A percentile compares a stretch with the other conserved stretches of the same genome.
These are phyloP conservation scores for Leptopilina syphax DNA, from an alignment of 2,888 invertebrate genomes.

Conservation along the genomic window DNA sequence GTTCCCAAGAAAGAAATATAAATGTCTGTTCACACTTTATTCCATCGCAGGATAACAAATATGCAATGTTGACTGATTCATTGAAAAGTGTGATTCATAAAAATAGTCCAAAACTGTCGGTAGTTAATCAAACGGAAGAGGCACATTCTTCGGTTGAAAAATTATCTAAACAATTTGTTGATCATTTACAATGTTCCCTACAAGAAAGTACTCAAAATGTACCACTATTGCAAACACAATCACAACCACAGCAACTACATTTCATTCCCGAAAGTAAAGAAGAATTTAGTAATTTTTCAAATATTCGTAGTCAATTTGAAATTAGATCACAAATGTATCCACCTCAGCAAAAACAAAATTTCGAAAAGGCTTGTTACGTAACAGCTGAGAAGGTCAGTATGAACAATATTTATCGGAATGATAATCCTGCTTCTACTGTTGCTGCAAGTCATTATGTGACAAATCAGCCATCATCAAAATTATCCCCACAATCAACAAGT, in stretches of 20 bases:
- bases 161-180: conserved; percentile 64
- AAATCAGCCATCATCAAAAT: conserved; percentile 67
- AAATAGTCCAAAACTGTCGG: conserved; percentile 62
- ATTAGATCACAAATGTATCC: conserved; percentile 70
- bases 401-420: conserved; percentile 63
- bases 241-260: conserved; percentile 72
- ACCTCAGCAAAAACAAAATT: conserved; percentile 65
- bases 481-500: conserved; percentile 69
- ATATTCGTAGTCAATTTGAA: conserved; percentile 70
- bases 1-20: conserved; percentile 56
- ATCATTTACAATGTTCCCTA: conserved; percentile 63
- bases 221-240: conserved; percentile 70
- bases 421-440: conserved; percentile 66
- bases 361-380: conserved; percentile 70
- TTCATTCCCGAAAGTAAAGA: conserved; percentile 68
- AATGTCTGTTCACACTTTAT: conserved; percentile 40
- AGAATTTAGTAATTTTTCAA: conserved; percentile 68
- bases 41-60: conserved; percentile 41
- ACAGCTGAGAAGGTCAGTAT: conserved; percentile 70
- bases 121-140: conserved; percentile 65
- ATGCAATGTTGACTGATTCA: conserved; percentile 9
- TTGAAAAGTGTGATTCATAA: conserved; percentile 56
- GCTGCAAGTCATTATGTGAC: conserved; percentile 70
- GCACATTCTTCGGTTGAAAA: conserved; percentile 67
- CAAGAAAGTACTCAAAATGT: conserved; percentile 71